Evolutionary conservation across 2,113 vertebrate genomes (phyloP), one percentile per base, ranked within the genome.

Genomic region (Oreochromis aureus): DNA sequence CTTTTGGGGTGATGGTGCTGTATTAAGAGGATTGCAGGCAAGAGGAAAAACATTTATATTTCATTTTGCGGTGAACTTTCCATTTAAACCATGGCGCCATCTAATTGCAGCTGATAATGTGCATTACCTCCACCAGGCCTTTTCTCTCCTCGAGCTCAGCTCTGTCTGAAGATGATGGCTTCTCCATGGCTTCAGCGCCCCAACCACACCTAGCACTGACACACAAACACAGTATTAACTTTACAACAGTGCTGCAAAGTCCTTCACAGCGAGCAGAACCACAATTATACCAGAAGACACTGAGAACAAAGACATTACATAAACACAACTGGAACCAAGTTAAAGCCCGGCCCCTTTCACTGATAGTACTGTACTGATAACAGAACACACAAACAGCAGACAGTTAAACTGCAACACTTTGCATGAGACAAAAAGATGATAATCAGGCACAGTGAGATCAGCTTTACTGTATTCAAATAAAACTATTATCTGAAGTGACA

Each of bases 151-250:
- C 91, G 11, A 86, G 89, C 3, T 51, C 88, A 5, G 81, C 80
- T 61, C 15, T 85, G 39, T 81, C 89, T 87, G 94, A 93, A 71
- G 94, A 81, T 2, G 80, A 89, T 4, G 71, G 80, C 85, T 91
- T 91, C 85, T 95, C 94, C 95, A 95, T 95, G 69, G 66, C 56
- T 76, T 79, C 83, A 63, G 59, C 82, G 46, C 51, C 82, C 18
- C 82, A 73, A 86, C 80, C 89, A 87, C 87, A 91, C 86, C 92
- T 94, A 78, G 13, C 41, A 80, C 10, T 36, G 16, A 78, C 44
- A 91, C 6, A 81, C 18, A 87, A 19, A 63, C 73, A 51, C 27
- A 13, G 27, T 19, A 78, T 78, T 78, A 78, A 78, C 73, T 34
- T 81, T 19, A 78, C 6, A 78, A 53, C 73, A 78, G 18, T n/a